These are phyloP conservation scores for Lithophane socia DNA, from an alignment of 2,888 invertebrate species.

Conservation along the genomic window DNA sequence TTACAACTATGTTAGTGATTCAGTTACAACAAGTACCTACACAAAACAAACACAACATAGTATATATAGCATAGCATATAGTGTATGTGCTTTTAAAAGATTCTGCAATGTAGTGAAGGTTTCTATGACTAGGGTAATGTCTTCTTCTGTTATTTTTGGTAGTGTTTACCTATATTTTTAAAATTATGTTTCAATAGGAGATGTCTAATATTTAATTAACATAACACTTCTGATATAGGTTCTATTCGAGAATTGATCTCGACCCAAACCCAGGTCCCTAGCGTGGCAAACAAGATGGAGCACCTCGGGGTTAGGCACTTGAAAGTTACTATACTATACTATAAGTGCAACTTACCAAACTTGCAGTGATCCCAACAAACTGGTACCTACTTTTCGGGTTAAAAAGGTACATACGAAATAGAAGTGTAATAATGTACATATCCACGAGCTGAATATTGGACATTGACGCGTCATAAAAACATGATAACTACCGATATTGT, in stretches of 20 bases:
- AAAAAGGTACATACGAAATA: not conserved
- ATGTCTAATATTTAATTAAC: not conserved
- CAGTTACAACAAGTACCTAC: too few relatives aligned
- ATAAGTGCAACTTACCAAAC: slow-evolving; percentile 2
- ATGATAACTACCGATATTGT: slow-evolving; percentile 49
- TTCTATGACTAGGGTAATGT: not conserved
- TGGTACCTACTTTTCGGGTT: not conserved
- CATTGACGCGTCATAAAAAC: slow-evolving; percentile 41
- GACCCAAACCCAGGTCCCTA: not conserved
- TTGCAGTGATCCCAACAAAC: not conserved
- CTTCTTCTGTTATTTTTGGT: not conserved
- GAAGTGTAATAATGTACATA: not conserved
- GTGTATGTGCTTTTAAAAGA: too few relatives aligned
- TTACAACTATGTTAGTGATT: too few relatives aligned
- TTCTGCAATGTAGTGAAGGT: not conserved
- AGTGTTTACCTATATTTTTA: not conserved
- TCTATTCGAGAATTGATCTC: not conserved
- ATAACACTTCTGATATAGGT: not conserved
- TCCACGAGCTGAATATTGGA: slow-evolving; percentile 30
- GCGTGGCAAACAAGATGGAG: slow-evolving; percentile 10
- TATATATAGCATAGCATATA: too few relatives aligned
- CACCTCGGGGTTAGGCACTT: not conserved
- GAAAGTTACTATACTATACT: not conserved
- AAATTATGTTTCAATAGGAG: not conserved
- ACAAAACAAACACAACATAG: too few relatives aligned